Evolutionary conservation across 2,113 vertebrate genomes (phyloP).

Genomic region (Charina bottae): DNA sequence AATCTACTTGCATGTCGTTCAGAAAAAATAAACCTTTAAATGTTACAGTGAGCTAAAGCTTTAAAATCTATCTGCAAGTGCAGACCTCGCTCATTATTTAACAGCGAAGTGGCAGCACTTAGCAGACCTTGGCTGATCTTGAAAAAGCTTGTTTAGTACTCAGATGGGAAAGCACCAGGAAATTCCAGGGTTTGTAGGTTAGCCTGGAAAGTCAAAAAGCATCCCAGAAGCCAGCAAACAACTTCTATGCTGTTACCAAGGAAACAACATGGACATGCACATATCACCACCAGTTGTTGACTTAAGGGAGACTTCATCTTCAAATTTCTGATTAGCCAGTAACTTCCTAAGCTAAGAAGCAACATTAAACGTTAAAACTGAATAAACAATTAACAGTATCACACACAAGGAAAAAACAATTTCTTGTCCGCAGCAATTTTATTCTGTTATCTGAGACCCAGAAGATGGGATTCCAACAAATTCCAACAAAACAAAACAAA

Average conservation of each 20-base stretch:
- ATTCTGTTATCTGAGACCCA: background rate
- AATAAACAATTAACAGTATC: background rate
- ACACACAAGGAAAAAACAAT: background rate
- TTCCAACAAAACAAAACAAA: no score
- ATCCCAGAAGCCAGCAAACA: background rate
- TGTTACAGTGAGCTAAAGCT: background rate
- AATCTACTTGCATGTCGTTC: background rate
- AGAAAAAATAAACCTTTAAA: background rate
- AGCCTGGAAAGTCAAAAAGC: background rate
- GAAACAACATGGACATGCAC: background rate
- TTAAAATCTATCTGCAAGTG: background rate
- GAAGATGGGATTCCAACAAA: background rate
- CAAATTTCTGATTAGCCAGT: background rate
- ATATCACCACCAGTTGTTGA: background rate
- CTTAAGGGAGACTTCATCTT: background rate
- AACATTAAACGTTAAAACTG: conserved; percentile 25
- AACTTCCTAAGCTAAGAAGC: conserved; percentile 24
- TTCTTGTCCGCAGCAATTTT: accelerated
- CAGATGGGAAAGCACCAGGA: background rate
- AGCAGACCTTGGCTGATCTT: background rate
- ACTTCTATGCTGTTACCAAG: background rate
- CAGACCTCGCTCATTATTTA: background rate
- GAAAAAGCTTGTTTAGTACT: background rate
- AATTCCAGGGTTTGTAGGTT: background rate
- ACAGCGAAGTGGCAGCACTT: background rate